phyloP scores from a whole-genome alignment of 2,888 invertebrate genomes.

The Calephelis perditalis region DNA sequence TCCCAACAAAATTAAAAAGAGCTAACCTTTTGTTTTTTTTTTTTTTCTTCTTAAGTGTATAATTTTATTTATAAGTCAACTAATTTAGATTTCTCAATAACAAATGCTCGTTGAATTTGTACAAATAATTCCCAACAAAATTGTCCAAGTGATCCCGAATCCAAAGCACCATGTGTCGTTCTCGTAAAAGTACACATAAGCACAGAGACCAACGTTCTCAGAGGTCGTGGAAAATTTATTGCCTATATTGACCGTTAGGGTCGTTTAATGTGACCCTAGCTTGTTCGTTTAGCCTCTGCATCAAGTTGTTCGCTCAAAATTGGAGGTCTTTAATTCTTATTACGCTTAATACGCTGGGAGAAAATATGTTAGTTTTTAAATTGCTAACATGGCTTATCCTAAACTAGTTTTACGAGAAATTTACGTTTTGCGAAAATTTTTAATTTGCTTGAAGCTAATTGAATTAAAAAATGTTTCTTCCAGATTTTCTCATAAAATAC shows the following conservation, averaged over 20 bases:
- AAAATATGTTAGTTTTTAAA: not conserved
- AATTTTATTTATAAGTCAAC: not conserved
- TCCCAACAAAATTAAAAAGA: constrained; percentile 37
- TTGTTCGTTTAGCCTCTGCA: constrained; percentile 35
- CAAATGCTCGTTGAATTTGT: constrained; percentile 19
- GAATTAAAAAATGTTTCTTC: no score
- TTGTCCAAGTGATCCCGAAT: constrained; percentile 29
- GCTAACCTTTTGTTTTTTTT: no score
- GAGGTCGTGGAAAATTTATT: constrained; percentile 35
- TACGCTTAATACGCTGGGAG: not conserved
- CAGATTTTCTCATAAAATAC: no score
- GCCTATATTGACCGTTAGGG: constrained; percentile 44
- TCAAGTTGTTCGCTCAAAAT: constrained; percentile 38
- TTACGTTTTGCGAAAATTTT: no score
- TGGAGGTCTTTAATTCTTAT: constrained; percentile 32
- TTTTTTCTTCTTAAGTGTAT: no score
- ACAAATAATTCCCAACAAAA: constrained; percentile 42
- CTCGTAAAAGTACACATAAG: constrained; percentile 31
- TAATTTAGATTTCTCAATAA: not conserved
- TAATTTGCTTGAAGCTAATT: no score
- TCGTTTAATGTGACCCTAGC: constrained; percentile 29
- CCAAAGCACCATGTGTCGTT: constrained; percentile 32
- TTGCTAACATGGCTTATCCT: no score
- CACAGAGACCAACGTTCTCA: constrained; percentile 14
- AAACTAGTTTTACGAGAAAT: no score